These are phyloP conservation scores for Lutjanus erythropterus DNA, from an alignment of 2,113 vertebrate species.

Conservation along the genomic window DNA sequence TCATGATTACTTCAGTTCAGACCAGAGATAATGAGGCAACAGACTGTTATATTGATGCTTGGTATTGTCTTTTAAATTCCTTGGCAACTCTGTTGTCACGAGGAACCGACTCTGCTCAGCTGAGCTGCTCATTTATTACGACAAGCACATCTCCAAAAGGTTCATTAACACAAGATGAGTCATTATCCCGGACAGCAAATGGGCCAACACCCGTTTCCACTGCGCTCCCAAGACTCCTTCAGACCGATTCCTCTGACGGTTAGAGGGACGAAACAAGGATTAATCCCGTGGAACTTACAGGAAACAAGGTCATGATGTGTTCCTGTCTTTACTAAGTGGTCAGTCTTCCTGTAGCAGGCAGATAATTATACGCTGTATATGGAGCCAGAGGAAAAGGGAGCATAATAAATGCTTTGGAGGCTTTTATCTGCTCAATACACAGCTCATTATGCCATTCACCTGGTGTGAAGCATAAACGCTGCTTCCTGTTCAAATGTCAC, in stretches of 20 bases:
- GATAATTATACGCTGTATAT: slow-evolving; percentile 14
- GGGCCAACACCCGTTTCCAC: slow-evolving; percentile 4
- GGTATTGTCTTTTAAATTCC: slow-evolving; percentile 13
- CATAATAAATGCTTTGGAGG: slow-evolving; percentile 2
- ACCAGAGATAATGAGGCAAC: background rate
- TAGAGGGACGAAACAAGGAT: background rate
- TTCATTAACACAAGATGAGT: slow-evolving; percentile 43
- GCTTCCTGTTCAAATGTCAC: slow-evolving; percentile 42
- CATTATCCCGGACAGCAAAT: slow-evolving; percentile 14
- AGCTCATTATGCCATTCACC: slow-evolving; percentile 27
- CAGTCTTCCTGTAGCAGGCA: slow-evolving; percentile 1
- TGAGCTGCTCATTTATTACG: slow-evolving; percentile 28
- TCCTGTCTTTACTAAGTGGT: slow-evolving; percentile 13
- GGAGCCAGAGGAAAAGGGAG: slow-evolving; percentile 6
- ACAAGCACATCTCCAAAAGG: slow-evolving; percentile 12
- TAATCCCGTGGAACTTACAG: background rate
- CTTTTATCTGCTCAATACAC: slow-evolving; percentile 34
- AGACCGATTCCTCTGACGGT: background rate
- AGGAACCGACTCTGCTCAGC: slow-evolving; percentile 1
- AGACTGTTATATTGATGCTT: background rate
- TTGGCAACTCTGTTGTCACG: slow-evolving; percentile 21
- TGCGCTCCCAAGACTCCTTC: background rate
- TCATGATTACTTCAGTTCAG: background rate
- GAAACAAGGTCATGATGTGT: slow-evolving; percentile 14
- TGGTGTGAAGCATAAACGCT: slow-evolving; percentile 11